Base-by-base conservation (phyloP, 2,888 invertebrate genomes). In the Lottia gigantea region DNA sequence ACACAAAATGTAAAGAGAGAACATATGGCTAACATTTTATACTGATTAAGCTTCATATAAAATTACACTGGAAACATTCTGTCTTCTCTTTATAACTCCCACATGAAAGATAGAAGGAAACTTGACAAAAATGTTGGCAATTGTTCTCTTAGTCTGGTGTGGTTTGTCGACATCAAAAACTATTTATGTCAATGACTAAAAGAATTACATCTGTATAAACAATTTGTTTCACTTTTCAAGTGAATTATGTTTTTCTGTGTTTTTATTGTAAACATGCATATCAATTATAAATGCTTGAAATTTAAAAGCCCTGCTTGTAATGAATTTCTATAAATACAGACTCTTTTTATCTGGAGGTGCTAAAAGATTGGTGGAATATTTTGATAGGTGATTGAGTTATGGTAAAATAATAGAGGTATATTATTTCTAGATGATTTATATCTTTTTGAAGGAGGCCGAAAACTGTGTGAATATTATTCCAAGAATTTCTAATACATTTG, bases 121-220 rank as follows among this genome's bases (percentile, higher is more conserved):
- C 55, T 55, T 55, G 55, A 55, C 55, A 55, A 55, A 55, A 55
- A 55, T 55, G 55, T 55, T 55, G 55, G 55, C 23, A 23, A 55
- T 55, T 55, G 55, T 55, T 55, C 23, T 55, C 23, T 55, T 19
- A 23, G 55, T 55, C 55, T 55, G 55, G 55, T 55, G 23, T 55
- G 19, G 19, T 12, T 19, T 23, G 23, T 23, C 1, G 55, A 23
- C 23, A 55, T 55, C 55, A 55, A 23, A 49, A 55, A 55, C 19
- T 55, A 19, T 19, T 55, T 55, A 14, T 55, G 23, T 23, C 55
- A 8, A 6, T 23, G 19, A 55, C 19, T 55, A 11, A 23, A 55
- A 55, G 55, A 55, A 55, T 19, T 55, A 55, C 55, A 55, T 55
- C 55, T 55, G 55, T 55, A 23, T 55, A 55, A 55, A 55, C 55